These are phyloP conservation scores for Apeltes quadracus DNA, from an alignment of 2,113 vertebrate species.

Conservation along the genomic window DNA sequence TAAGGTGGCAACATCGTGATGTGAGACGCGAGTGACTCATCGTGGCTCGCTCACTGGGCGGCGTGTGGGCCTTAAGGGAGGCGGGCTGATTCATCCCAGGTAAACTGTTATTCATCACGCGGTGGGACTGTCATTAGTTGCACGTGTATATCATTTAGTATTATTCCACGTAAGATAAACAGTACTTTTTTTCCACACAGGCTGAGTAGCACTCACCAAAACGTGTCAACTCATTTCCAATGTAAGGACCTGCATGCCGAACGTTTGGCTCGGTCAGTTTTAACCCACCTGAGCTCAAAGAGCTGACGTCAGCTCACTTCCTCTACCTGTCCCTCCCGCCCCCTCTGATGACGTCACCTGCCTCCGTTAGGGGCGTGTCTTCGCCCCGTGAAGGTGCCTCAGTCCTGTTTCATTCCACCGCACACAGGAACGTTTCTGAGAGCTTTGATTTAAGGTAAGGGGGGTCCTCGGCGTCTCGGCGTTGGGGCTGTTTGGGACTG, in stretches of 20 bases:
- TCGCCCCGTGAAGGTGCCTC: background rate
- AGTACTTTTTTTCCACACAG: background rate
- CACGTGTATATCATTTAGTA: background rate
- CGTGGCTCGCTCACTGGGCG: conserved; percentile 42
- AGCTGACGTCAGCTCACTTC: background rate
- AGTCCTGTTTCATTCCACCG: conserved; percentile 17
- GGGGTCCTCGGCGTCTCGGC: background rate
- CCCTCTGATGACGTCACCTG: conserved; percentile 45
- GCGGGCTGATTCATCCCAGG: conserved; percentile 34
- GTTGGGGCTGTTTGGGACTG: background rate
- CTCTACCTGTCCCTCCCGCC: background rate
- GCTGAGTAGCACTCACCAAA: background rate
- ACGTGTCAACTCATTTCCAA: background rate
- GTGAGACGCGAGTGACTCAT: conserved; percentile 51
- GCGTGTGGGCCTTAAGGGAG: conserved; percentile 38
- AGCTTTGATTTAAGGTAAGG: conserved; percentile 52
- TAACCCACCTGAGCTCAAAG: too few species aligned
- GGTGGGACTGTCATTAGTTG: background rate
- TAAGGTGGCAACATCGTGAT: conserved; percentile 15
- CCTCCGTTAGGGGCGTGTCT: conserved; percentile 50
- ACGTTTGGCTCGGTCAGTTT: background rate
- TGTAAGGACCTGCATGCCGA: too few species aligned
- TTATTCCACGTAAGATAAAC: background rate
- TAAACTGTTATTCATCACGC: conserved; percentile 30
- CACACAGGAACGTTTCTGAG: conserved; percentile 1